phyloP scores from a whole-genome alignment of 2,888 invertebrate genomes.

The Corbicula japonica region DNA sequence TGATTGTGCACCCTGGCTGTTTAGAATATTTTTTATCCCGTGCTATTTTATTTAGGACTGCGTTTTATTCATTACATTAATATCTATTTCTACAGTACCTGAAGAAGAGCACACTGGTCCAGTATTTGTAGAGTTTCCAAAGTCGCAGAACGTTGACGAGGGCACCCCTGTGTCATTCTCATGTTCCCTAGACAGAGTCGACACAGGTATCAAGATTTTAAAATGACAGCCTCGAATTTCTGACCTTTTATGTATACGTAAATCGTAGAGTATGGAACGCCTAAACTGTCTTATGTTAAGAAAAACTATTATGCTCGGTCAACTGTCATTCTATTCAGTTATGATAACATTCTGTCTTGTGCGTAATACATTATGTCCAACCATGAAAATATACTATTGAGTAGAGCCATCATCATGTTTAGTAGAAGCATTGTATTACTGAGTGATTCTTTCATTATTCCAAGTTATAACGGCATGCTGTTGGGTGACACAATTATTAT shows the following conservation, averaged over 20 bases:
- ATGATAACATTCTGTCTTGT: neutral
- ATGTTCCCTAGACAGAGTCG: conserved; percentile 70
- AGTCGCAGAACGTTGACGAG: conserved; percentile 93
- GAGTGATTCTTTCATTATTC: too few species aligned
- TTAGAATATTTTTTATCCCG: neutral
- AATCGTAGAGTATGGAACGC: neutral
- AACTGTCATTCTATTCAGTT: neutral
- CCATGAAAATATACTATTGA: too few species aligned
- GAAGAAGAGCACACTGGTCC: conserved; percentile 93
- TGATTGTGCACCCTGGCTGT: neutral
- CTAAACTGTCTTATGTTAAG: neutral
- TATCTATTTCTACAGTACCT: conserved; percentile 89
- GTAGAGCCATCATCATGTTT: too few species aligned
- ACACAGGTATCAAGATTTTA: conserved; percentile 60
- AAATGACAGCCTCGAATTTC: neutral
- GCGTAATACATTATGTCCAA: too few species aligned
- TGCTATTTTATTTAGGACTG: neutral
- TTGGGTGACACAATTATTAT: too few species aligned
- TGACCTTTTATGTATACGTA: neutral
- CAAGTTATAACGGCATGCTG: too few species aligned
- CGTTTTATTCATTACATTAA: neutral
- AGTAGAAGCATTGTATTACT: too few species aligned
- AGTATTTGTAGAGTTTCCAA: conserved; percentile 95
- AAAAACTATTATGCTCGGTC: neutral
- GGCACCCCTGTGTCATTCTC: conserved; percentile 90